Conservation (phyloP, 2,797 vertebrate genomes). For the Ibycter americanus region DNA sequence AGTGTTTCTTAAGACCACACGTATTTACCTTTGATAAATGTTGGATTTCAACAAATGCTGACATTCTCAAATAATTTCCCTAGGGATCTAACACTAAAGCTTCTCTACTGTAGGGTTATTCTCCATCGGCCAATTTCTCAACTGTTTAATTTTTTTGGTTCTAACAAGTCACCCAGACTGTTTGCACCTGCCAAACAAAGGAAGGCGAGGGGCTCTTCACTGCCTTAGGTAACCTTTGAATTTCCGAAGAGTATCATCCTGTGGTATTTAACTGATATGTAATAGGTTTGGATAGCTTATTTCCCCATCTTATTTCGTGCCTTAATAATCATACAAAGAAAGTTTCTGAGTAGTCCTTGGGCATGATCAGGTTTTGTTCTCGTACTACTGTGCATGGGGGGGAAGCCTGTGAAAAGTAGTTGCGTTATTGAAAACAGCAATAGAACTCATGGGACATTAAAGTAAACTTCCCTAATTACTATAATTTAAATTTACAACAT, state of each 20-base stretch:
- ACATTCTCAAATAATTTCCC: background rate
- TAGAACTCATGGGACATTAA: background rate
- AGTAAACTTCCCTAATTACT: constrained; percentile 45
- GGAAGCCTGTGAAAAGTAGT: background rate
- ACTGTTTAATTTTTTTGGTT: background rate
- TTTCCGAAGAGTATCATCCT: background rate
- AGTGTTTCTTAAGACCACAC: background rate
- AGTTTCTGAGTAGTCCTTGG: background rate
- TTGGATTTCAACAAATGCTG: background rate
- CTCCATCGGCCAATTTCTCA: background rate
- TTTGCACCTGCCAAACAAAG: background rate
- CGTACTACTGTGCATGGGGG: background rate
- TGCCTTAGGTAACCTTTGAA: background rate
- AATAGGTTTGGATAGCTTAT: background rate
- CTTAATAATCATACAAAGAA: background rate
- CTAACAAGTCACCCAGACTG: background rate
- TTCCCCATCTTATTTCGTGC: background rate
- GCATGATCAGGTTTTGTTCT: background rate
- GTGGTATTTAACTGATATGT: background rate
- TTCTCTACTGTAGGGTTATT: background rate
- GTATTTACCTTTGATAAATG: background rate
- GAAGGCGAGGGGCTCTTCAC: background rate
- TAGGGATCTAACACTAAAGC: background rate
- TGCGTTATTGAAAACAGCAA: constrained; percentile 1
- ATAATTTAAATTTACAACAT: constrained; percentile 36